Conservation (phyloP, 2,113 vertebrate species). For the Orthochromis malagaraziensis region DNA sequence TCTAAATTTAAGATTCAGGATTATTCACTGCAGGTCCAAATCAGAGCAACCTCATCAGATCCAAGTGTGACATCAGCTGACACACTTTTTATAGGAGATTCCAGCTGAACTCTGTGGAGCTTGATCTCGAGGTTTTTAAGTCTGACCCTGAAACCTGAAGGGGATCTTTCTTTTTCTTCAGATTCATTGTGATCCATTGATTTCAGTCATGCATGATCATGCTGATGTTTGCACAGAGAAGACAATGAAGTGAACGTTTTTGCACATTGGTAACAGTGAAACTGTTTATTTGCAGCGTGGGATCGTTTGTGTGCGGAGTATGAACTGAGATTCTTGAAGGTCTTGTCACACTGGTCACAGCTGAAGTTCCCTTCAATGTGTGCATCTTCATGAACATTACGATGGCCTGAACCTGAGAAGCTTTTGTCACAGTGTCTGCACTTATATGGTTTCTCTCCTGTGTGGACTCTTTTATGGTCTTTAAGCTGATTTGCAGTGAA, state of each 20-base stretch:
- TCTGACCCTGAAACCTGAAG: neutral
- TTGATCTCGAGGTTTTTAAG: neutral
- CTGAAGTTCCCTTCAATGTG: neutral
- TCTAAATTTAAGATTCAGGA: neutral
- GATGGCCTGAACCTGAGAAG: neutral
- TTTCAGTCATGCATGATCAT: neutral
- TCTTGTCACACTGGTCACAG: neutral
- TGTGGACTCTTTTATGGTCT: neutral
- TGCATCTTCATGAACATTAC: neutral
- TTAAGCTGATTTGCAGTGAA: neutral
- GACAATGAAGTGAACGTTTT: rapidly evolving
- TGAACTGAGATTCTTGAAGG: neutral
- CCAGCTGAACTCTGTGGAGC: neutral
- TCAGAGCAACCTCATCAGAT: rapidly evolving
- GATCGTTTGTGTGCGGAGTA: rapidly evolving
- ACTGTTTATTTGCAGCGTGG: neutral
- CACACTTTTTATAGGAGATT: rapidly evolving
- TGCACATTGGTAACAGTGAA: neutral
- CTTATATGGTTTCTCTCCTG: neutral
- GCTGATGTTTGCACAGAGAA: neutral
- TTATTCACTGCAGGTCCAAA: neutral
- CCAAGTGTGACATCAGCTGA: neutral
- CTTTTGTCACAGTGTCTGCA: neutral
- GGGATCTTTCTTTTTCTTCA: rapidly evolving
- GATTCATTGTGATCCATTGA: neutral